Evolutionary conservation across 2,797 vertebrate species (phyloP).

Genomic region (Momotus momota): DNA sequence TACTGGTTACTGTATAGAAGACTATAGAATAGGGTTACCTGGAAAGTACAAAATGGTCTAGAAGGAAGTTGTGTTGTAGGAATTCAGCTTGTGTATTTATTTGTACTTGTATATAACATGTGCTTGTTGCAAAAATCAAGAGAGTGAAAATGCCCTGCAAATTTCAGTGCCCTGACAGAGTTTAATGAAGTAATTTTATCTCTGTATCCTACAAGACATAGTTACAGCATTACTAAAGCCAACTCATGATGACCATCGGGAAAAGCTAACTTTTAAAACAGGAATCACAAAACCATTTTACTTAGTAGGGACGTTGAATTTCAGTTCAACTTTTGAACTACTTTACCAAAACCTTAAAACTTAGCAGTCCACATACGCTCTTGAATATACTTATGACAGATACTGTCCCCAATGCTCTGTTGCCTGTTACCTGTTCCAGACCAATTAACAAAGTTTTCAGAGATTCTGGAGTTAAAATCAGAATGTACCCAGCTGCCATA

Average conservation of each 20-base stretch:
- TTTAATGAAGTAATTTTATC: background rate
- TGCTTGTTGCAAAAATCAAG: background rate
- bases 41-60: background rate
- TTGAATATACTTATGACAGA: background rate
- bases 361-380: background rate
- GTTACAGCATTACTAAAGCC: fast-evolving
- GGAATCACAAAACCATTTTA: background rate
- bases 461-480: background rate
- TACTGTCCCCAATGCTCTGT: background rate
- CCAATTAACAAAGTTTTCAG: background rate
- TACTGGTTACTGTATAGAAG: background rate
- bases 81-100: background rate
- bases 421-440: background rate
- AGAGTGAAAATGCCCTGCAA: background rate
- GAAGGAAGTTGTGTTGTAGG: background rate
- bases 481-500: background rate
- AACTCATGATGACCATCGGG: background rate
- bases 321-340: background rate
- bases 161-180: background rate
- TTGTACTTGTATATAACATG: background rate
- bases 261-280: background rate
- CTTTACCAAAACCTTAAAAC: background rate
- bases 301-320: background rate
- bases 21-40: background rate
- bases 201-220: background rate